Evolutionary conservation across 2,797 vertebrate genomes (phyloP).

Genomic region (Periophthalmus magnuspinnatus): DNA sequence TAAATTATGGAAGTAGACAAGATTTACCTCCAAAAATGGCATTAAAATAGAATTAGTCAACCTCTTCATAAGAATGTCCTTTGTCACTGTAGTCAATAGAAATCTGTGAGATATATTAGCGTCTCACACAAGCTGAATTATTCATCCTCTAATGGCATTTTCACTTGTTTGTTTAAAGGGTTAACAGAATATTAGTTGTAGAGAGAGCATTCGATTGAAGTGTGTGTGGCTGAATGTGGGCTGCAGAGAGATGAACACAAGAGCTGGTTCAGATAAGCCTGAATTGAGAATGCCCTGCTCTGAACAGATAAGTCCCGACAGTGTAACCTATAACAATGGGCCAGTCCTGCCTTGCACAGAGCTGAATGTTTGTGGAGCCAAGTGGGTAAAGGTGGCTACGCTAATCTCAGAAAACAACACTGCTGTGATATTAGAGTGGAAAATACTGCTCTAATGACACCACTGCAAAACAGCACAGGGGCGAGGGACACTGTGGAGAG

Average conservation of each 20-base stretch:
- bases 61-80: too few relatives aligned
- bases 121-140: too few relatives aligned
- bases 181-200: not conserved
- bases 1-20: too few relatives aligned
- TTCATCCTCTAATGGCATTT: not conserved
- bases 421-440: not conserved
- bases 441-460: not conserved
- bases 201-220: not conserved
- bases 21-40: too few relatives aligned
- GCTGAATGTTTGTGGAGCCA: slow-evolving; percentile 22
- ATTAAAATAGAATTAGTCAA: too few relatives aligned
- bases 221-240: slow-evolving; percentile 2
- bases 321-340: slow-evolving; percentile 33
- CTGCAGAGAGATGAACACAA: not conserved
- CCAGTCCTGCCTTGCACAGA: not conserved
- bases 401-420: slow-evolving; percentile 22
- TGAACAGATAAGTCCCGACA: slow-evolving; percentile 33
- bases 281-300: slow-evolving; percentile 30
- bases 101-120: too few relatives aligned
- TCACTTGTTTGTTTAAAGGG: not conserved
- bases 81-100: not conserved
- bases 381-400: not conserved
- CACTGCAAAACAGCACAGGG: not conserved
- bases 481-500: not conserved
- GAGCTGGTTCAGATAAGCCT: slow-evolving; percentile 26